phyloP scores from a whole-genome alignment of 2,888 invertebrate species.

The Petrolisthes manimaculis region DNA sequence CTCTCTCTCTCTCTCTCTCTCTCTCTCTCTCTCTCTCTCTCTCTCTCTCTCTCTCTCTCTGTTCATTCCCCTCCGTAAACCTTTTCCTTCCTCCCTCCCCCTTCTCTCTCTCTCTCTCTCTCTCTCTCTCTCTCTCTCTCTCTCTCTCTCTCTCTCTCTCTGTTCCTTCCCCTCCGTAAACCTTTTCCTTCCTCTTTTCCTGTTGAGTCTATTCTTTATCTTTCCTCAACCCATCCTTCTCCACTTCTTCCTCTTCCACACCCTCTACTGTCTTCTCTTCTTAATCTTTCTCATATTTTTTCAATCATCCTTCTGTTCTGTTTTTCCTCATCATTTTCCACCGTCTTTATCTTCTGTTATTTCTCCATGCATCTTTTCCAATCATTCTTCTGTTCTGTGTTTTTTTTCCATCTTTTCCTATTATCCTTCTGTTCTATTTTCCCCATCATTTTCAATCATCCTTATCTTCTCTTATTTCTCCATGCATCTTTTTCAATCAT shows the following conservation, averaged over 20 bases:
- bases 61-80: background rate
- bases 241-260: background rate
- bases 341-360: background rate
- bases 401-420: background rate
- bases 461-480: background rate
- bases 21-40: background rate
- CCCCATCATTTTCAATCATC: background rate
- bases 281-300: background rate
- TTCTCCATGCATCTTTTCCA: background rate
- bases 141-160: background rate
- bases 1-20: background rate
- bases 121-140: slow-evolving; percentile 22
- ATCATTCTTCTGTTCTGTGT: background rate
- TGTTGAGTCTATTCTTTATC: background rate
- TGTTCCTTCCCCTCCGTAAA: background rate
- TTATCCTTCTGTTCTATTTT: background rate
- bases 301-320: background rate
- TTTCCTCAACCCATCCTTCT: background rate
- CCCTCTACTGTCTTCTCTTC: background rate
- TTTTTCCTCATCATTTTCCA: background rate
- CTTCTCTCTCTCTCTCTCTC: slow-evolving; percentile 5
- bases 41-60: slow-evolving; percentile 16
- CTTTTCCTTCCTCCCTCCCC: background rate
- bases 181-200: slow-evolving; percentile 1
- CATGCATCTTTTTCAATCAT: background rate